A percentile compares a stretch with the other conserved stretches of the same genome.
Evolutionary conservation across 1,140 invertebrate genomes (phyloP).

Genomic region (Drosophila repleta): DNA sequence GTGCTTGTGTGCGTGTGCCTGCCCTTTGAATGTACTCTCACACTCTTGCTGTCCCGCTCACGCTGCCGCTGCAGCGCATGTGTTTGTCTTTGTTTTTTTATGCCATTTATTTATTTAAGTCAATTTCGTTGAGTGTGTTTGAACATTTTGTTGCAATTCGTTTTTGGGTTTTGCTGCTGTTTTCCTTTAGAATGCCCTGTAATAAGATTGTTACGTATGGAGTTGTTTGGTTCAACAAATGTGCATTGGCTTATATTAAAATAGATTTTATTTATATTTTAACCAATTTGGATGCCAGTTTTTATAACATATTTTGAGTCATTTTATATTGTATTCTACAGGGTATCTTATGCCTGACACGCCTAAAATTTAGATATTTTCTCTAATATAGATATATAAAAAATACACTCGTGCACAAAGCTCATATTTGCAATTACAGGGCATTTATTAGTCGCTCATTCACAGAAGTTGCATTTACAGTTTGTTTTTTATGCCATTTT

Average conservation of each 20-base stretch:
- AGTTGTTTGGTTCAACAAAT: no score
- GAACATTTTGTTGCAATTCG: constrained; percentile 79
- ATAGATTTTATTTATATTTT: no score
- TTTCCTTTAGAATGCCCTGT: background rate
- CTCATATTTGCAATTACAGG: background rate
- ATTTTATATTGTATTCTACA: no score
- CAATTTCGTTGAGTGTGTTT: constrained; percentile 80
- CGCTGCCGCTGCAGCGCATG: constrained; percentile 39
- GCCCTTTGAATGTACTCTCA: constrained; percentile 11
- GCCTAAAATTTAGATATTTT: no score
- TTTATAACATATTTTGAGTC: no score
- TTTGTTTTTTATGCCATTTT: constrained; percentile 39
- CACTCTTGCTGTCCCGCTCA: background rate
- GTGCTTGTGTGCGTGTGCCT: constrained; percentile 7
- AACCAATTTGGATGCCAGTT: no score
- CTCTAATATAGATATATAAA: no score
- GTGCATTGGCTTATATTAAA: no score
- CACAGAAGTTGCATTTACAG: background rate
- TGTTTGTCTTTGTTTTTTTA: constrained; percentile 80
- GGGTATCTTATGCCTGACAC: no score
- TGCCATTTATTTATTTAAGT: constrained; percentile 81
- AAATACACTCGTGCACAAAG: background rate
- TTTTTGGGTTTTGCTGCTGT: constrained; percentile 52
- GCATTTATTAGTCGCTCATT: background rate
- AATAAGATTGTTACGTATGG: background rate